A percentile compares a stretch with the other conserved stretches of the same genome.
Evolutionary conservation across 2,888 invertebrate genomes (phyloP).

Genomic region (Protodeltote pygarga): DNA sequence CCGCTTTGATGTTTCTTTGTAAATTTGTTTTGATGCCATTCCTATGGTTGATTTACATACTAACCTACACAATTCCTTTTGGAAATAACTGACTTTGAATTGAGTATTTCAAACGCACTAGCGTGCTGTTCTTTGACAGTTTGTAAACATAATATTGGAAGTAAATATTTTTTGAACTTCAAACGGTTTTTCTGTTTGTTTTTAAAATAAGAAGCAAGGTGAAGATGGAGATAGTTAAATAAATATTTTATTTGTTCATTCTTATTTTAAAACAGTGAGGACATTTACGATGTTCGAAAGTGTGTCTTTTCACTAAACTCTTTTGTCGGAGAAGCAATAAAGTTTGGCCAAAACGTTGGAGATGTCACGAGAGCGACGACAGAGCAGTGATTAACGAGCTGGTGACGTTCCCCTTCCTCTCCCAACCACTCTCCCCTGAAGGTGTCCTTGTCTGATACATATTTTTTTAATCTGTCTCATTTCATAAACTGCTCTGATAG

Average conservation of each 20-base stretch:
- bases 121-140: conserved; percentile 30
- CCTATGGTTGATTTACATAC: conserved; percentile 58
- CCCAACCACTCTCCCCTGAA: conserved; percentile 28
- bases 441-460: conserved; percentile 30
- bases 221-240: conserved; percentile 46
- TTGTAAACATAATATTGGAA: conserved; percentile 39
- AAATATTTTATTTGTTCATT: conserved; percentile 56
- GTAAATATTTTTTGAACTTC: conserved; percentile 32
- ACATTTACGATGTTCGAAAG: conserved; percentile 65
- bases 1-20: conserved; percentile 78
- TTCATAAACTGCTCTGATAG: too few relatives aligned
- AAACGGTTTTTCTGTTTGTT: conserved; percentile 33
- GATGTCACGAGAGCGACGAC: conserved; percentile 73
- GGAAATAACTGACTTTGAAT: conserved; percentile 49
- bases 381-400: conserved; percentile 76
- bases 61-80: conserved; percentile 42
- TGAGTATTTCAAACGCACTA: conserved; percentile 41
- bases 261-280: conserved; percentile 66
- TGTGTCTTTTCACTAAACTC: conserved; percentile 66
- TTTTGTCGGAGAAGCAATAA: conserved; percentile 69
- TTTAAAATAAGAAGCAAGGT: conserved; percentile 37
- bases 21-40: conserved; percentile 68
- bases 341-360: conserved; percentile 63
- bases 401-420: conserved; percentile 56
- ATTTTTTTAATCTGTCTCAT: too few relatives aligned